Conservation (phyloP, 2,797 vertebrate genomes). For the Margarornis squamiger region DNA sequence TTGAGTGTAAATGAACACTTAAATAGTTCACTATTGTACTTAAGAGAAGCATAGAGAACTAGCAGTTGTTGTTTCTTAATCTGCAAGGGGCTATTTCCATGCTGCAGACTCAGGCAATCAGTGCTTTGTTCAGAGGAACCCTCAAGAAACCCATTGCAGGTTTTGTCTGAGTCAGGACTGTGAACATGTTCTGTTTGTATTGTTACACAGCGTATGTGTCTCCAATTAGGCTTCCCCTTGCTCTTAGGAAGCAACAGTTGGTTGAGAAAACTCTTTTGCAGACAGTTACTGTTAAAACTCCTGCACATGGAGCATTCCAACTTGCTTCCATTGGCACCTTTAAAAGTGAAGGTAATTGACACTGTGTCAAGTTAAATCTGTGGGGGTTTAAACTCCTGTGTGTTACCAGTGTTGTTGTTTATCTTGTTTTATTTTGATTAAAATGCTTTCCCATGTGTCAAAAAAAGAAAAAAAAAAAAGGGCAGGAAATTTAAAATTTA, state of each 20-base stretch:
- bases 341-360: neutral
- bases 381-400: neutral
- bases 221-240: neutral
- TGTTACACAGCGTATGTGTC: neutral
- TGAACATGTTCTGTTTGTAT: neutral
- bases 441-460: neutral
- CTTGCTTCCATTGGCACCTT: neutral
- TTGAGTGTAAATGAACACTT: neutral
- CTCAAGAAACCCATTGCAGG: neutral
- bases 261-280: neutral
- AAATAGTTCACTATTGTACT: neutral
- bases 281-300: neutral
- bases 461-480: neutral
- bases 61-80: slow-evolving; percentile 3
- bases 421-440: neutral
- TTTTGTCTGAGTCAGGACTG: slow-evolving; percentile 6
- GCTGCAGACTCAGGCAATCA: neutral
- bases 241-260: neutral
- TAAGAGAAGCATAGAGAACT: neutral
- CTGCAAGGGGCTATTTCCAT: slow-evolving; percentile 24
- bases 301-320: neutral
- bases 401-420: neutral
- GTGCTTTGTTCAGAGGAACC: neutral
- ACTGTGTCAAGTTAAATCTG: neutral
- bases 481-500: neutral